Percentiles rank a stretch among this genome's conserved stretches.
These are phyloP conservation scores for Osmerus mordax DNA, from an alignment of 2,113 vertebrate species.

Conservation along the genomic window DNA sequence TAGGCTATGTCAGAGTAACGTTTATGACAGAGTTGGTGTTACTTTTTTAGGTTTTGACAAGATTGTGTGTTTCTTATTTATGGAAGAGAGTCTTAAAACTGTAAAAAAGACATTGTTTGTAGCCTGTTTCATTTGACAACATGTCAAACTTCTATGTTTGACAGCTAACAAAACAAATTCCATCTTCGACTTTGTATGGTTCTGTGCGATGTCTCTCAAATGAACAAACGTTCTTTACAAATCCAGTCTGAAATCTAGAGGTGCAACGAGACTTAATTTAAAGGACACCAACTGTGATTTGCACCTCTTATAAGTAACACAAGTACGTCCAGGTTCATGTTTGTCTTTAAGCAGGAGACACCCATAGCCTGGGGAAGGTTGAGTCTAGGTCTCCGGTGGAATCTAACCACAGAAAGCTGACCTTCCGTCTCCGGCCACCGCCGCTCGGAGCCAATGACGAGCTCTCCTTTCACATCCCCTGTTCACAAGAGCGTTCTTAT, in stretches of 20 bases:
- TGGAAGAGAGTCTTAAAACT: no score
- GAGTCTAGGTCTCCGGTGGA: not conserved
- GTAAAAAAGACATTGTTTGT: no score
- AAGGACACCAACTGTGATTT: not conserved
- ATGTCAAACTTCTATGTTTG: no score
- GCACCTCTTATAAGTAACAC: not conserved
- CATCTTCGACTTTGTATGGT: no score
- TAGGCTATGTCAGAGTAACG: not conserved
- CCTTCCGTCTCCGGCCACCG: not conserved
- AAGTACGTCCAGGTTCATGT: not conserved
- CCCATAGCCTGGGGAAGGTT: not conserved
- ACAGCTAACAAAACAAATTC: no score
- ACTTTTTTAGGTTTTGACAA: no score
- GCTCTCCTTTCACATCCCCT: conserved; percentile 31
- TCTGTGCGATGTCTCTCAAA: no score
- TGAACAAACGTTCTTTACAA: no score
- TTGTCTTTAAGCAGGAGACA: no score
- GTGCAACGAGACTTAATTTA: not conserved
- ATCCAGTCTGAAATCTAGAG: no score
- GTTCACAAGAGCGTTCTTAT: conserved; percentile 33
- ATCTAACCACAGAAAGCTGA: not conserved
- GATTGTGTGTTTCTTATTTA: no score
- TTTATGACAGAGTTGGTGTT: not conserved
- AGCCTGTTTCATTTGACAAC: no score
- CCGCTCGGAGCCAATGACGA: conserved; percentile 18